Base-by-base conservation (phyloP, 2,888 invertebrate species). In the Dinocampus coccinellae region DNA sequence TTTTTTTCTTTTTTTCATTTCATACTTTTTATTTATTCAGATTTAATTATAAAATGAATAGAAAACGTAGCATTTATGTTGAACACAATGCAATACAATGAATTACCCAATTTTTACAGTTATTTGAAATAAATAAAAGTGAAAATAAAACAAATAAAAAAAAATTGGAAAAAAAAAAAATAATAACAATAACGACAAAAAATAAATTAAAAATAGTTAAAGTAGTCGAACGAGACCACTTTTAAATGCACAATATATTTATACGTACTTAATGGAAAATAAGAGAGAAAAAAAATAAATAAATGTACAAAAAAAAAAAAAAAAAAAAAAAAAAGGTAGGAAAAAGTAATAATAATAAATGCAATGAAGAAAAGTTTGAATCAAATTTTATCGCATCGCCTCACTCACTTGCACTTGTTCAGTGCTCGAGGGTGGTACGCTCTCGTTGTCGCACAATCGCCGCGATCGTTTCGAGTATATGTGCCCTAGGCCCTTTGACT, bases 311-410 rank as follows among this genome's bases (percentile, higher is more conserved):
- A 60, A 67, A 20, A 58, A 52, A 24, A 66, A 22, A 62, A 20
- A 33, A 16, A 52, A 69, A 60, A 57, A 68, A 29, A 16, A n/a
- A 22, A 57, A 52, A 26, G 13, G 47, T 10, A 63, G 26, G 61
- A 47, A 57, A 57, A 16, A 52, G 64, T 55, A 57, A 68, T 22
- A 16, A n/a, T 16, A 57, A 39, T 24, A 13, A 29, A 75, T 60
- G 62, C 72, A 64, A 64, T 70, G 72, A 73, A 67, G 77, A 73
- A 76, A 79, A 80, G 81, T 82, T 83, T 82, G 83, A 85, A 84
- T 85, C 83, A 83, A 85, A 86, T 86, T 86, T 84, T 84, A 85
- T 85, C 83, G 82, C 77, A 77, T 74, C 69, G 16, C n/a, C 47
- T 47, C 39, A n/a, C n/a, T 47, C 47, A 9, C 16, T 47, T 47